phyloP scores from a whole-genome alignment of 2,113 vertebrate genomes.

The Podiceps cristatus region DNA sequence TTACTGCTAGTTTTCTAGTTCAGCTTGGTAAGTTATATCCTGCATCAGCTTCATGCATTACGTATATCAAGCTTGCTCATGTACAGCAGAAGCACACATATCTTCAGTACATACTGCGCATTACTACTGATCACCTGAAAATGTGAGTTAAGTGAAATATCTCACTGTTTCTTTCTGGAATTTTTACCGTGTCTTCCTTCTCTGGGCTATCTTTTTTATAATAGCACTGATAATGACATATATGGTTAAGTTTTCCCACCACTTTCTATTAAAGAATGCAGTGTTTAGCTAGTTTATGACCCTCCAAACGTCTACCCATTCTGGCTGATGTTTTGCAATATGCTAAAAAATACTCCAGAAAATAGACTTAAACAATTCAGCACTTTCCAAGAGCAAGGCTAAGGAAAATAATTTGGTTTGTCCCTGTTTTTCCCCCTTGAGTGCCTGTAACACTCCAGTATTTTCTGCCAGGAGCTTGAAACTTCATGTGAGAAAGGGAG shows the following conservation, averaged over 20 bases:
- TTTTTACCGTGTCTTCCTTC: neutral
- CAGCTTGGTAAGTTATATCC: neutral
- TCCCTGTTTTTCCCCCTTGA: neutral
- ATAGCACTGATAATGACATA: neutral
- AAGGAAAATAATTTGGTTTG: neutral
- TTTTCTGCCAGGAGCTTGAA: neutral
- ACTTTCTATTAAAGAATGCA: neutral
- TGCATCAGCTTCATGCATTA: neutral
- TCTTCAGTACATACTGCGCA: neutral
- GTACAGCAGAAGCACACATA: neutral
- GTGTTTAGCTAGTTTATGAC: neutral
- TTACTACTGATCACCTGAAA: neutral
- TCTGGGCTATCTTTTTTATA: neutral
- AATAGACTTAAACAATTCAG: neutral
- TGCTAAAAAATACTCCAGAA: neutral
- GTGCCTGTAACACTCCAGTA: neutral
- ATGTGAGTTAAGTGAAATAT: neutral
- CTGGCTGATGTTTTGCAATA: neutral
- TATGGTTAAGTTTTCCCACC: neutral
- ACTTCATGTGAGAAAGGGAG: neutral
- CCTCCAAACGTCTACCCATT: neutral
- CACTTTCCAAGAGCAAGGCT: neutral
- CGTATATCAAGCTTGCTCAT: neutral
- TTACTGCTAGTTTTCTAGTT: neutral
- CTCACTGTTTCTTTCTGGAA: neutral